These are phyloP conservation scores for Eleutherodactylus coqui DNA, from an alignment of 2,797 vertebrate species.

Conservation along the genomic window DNA sequence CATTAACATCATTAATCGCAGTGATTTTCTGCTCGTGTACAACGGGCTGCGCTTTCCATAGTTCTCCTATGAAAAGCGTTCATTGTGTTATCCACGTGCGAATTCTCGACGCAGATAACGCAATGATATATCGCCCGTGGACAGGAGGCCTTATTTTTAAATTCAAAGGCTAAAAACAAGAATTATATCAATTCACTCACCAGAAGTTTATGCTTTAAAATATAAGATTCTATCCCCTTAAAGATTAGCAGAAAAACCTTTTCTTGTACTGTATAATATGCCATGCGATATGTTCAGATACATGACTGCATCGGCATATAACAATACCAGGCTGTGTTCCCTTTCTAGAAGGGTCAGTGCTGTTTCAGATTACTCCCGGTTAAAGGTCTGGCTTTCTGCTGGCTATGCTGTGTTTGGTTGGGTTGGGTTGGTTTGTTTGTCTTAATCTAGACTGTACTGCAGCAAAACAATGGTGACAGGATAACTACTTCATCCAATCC, in stretches of 20 bases:
- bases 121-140: no score
- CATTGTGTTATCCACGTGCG: no score
- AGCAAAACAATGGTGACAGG: conserved; percentile 1
- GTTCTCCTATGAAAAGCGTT: no score
- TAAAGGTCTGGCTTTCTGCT: background rate
- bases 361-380: background rate
- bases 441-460: background rate
- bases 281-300: background rate
- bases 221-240: no score
- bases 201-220: no score
- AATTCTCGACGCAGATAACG: no score
- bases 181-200: no score
- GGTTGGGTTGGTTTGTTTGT: no score
- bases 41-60: no score
- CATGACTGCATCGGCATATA: background rate
- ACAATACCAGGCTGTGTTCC: background rate
- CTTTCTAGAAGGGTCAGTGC: background rate
- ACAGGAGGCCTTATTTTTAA: background rate
- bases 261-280: background rate
- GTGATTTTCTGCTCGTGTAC: no score
- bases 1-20: no score
- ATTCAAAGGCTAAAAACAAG: background rate
- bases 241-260: no score
- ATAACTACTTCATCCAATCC: conserved; percentile 34
- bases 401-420: background rate